Conservation (phyloP, 2,113 vertebrate genomes). For the Corynorhinus townsendii region DNA sequence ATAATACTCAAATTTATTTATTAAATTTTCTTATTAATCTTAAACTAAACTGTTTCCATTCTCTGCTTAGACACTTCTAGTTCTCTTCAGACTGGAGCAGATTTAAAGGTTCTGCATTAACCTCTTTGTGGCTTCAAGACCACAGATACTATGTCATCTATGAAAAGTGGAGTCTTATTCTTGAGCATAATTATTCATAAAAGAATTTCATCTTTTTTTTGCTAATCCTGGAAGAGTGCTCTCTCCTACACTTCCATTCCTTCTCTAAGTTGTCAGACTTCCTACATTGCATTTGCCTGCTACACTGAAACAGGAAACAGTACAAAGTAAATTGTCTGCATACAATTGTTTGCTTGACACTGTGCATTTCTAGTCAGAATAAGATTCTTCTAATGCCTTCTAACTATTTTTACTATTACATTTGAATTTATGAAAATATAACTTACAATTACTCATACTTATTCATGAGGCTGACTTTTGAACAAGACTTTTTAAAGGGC, state of each 20-base stretch:
- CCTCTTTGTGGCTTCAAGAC: constrained; percentile 35
- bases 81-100: not conserved
- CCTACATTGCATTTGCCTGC: not conserved
- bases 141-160: not conserved
- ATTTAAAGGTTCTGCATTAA: constrained; percentile 33
- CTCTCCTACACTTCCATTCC: not conserved
- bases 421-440: constrained; percentile 12
- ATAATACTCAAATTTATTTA: not conserved
- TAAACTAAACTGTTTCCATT: not conserved
- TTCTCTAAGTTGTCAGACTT: not conserved
- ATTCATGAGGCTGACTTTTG: constrained; percentile 10
- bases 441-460: not conserved
- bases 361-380: constrained; percentile 13
- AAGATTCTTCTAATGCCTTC: not conserved
- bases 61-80: not conserved
- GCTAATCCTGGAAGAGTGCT: not conserved
- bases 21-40: not conserved
- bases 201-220: not conserved
- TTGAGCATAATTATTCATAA: not conserved
- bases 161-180: constrained; percentile 19
- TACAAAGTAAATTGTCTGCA: not conserved
- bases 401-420: not conserved
- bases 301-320: not conserved
- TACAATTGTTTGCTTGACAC: not conserved
- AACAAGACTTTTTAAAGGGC: constrained; percentile 24